Conservation (phyloP, 2,888 invertebrate species). For the Coronaproctus castanopsis region DNA sequence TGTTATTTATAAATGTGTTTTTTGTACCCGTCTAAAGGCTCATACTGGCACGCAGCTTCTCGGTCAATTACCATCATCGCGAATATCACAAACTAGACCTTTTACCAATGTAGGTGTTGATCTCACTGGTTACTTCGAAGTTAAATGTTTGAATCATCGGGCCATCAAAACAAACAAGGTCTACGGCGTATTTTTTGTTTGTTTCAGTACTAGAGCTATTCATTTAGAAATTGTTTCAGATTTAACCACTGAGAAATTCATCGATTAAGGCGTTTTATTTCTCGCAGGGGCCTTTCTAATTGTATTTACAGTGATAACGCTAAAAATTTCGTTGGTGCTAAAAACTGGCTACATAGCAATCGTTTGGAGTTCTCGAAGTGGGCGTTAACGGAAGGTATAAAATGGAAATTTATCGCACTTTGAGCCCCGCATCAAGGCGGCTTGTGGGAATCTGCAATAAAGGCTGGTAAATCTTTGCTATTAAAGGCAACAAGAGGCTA, state of each 20-base stretch:
- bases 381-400: too few relatives aligned
- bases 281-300: conserved; percentile 18
- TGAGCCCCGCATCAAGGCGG: too few relatives aligned
- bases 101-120: conserved; percentile 13
- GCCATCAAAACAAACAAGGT: neutral
- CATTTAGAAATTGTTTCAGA: conserved; percentile 21
- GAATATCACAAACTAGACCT: conserved; percentile 11
- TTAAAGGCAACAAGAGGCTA: too few relatives aligned
- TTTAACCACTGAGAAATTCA: too few relatives aligned
- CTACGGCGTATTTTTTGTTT: conserved; percentile 10
- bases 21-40: conserved; percentile 1
- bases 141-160: conserved; percentile 1
- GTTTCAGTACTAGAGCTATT: conserved; percentile 15
- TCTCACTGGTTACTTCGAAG: conserved; percentile 2
- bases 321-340: conserved; percentile 19
- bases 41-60: conserved; percentile 7
- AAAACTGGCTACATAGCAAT: too few relatives aligned
- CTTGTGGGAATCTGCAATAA: too few relatives aligned
- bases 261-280: conserved; percentile 19
- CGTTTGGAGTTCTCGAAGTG: too few relatives aligned
- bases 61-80: too few relatives aligned
- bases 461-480: too few relatives aligned
- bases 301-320: conserved; percentile 20
- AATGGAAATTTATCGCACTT: too few relatives aligned
- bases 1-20: too few relatives aligned